Evolutionary conservation across 2,888 invertebrate species (phyloP), one percentile per base, ranked within the genome.

Genomic region (Scaptomyza caliginosa): DNA sequence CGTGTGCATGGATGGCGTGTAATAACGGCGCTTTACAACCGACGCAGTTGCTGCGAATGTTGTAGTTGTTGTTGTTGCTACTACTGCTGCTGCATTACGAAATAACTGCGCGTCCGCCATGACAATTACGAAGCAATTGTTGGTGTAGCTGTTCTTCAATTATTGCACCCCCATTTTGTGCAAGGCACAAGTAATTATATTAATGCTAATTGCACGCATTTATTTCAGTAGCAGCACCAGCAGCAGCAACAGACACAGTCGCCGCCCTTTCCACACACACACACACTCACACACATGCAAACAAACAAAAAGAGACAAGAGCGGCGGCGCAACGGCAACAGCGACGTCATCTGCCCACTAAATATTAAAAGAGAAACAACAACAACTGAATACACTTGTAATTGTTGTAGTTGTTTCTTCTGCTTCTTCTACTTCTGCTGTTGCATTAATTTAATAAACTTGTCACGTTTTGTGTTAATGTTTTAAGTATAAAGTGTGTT

Each of bases 191-290:
- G 68, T 75, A 68, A 80, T 83, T 68, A 58, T 69, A 72, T 83
- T 72, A 75, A 80, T 73, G 81, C 81, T 81, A 84, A 84, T 80
- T 80, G 78, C 69, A 83, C 81, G 84, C 79, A 80, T 77, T 69
- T 77, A 68, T 55, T 62, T 59, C 55, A 63, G 58, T 50, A 58
- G 23, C 56, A 46, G 26, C 60, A 71, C 23, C 74, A 51, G 16
- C 21, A 39, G 26, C 36, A 38, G 28, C 40, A 45, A 32, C 39
- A 32, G 10, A 21, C 32, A 42, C 13, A 30, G 62, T 58, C 55
- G 63, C 57, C 62, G 74, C 66, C 66, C 66, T 66, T 64, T 66
- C 49, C 60, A 43, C 32, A 16, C 59, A 42, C 51, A 46, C 39
- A 11, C 43, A 11, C 40, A 63, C 52, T 46, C 38, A 58, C 21